Conservation (phyloP, 2,888 invertebrate species). For the Iselma pallidipennis region DNA sequence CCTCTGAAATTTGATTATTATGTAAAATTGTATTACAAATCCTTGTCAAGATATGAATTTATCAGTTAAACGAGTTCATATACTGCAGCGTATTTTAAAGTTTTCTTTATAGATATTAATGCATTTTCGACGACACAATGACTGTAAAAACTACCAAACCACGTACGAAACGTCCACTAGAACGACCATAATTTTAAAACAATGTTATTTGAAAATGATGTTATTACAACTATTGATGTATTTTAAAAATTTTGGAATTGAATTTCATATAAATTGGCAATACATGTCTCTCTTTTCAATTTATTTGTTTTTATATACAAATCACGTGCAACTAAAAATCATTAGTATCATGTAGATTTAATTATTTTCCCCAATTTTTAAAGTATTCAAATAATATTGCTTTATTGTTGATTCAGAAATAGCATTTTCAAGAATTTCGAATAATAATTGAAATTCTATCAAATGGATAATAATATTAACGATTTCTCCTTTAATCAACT, state of each 20-base stretch:
- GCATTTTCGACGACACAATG: neutral
- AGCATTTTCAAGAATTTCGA: neutral
- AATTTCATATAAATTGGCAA: neutral
- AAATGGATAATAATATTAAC: neutral
- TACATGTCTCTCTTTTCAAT: neutral
- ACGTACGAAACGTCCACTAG: neutral
- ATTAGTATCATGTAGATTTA: too few species aligned
- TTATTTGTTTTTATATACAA: too few species aligned
- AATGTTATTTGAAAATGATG: neutral
- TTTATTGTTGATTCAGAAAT: neutral
- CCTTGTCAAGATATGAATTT: neutral
- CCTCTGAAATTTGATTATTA: neutral
- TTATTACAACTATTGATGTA: neutral
- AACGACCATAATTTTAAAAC: neutral
- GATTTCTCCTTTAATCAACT: neutral
- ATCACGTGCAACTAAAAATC: too few species aligned
- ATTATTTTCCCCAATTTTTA: too few species aligned
- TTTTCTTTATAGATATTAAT: neutral
- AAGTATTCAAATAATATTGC: neutral
- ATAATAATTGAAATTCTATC: neutral
- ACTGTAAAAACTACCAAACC: neutral
- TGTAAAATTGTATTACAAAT: slow-evolving; percentile 2
- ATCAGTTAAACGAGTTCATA: neutral
- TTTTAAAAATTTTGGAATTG: neutral
- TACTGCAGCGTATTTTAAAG: neutral